Evolutionary conservation across 2,113 vertebrate genomes (phyloP), one percentile per base, ranked within the genome.

Genomic region (Setophaga petechia): DNA sequence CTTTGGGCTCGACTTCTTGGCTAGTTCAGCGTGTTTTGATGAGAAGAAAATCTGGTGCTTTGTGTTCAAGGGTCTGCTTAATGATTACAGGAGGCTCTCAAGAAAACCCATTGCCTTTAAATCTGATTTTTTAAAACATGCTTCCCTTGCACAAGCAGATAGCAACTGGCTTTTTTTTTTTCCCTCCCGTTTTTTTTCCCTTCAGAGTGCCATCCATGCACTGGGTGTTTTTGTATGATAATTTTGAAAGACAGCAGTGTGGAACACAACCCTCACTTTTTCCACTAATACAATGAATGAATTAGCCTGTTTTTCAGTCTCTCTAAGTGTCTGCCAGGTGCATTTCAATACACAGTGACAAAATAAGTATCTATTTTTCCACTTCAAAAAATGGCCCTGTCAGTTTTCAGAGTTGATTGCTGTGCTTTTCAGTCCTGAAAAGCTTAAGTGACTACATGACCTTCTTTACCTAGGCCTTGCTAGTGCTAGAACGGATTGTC

Each of bases 1-100:
- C 22, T 16, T 78, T 61, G 59, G 33, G 35, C 77, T 95, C 65
- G 54, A 87, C 65, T 91, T 93, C 44, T 82, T 83, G 86, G 75
- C 92, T 80, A 46, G 44, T 84, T 95, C 65, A 68, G 21, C 11
- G 4, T 59, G 14, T 76, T 92, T 49, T 5, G 8, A 92, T 88
- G 94, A 94, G 83, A 95, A 94, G 76, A 95, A 89, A 96, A 86
- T 83, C 41, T 95, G 71, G 27, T 96, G 76, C 84, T 79, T 93
- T 27, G 27, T 87, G 51, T 77, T 81, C 84, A 39, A 63, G 78
- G 62, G 78, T 68, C 46, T 88, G 54, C 59, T 68, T 92, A 61
- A 39, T 78, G 41, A 25, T 87, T 72, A 77, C 55, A 72, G 90
- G 44, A 91, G 59, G 27, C 77, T 87, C 15, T 82, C 41, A 82